These are phyloP conservation scores for Drosophila ustulata DNA, from an alignment of 2,888 invertebrate genomes.

Conservation along the genomic window DNA sequence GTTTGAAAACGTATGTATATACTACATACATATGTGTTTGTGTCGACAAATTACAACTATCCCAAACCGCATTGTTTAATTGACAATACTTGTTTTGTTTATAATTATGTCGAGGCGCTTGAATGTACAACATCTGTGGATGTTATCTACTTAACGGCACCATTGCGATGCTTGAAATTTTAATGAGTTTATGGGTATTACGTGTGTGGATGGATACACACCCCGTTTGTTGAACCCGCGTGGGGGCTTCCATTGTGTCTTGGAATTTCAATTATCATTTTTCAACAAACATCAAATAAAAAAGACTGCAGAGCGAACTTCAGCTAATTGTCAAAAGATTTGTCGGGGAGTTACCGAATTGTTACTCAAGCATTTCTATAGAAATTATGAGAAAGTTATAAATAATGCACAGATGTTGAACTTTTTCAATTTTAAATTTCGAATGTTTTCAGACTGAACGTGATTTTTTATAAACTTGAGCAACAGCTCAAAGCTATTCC, in stretches of 20 bases:
- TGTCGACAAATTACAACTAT: neutral
- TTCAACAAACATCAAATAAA: neutral
- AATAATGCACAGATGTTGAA: neutral
- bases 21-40: neutral
- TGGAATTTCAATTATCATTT: constrained; percentile 37
- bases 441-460: neutral
- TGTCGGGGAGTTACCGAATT: constrained; percentile 2
- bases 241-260: constrained; percentile 13
- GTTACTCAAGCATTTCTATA: neutral
- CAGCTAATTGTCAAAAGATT: constrained; percentile 5
- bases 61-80: constrained; percentile 11
- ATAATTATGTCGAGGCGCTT: constrained; percentile 4
- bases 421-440: neutral
- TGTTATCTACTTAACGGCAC: constrained; percentile 20
- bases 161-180: constrained; percentile 16
- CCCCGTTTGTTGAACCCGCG: constrained; percentile 58
- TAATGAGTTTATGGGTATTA: constrained; percentile 37
- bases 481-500: neutral
- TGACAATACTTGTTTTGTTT: constrained; percentile 16
- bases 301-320: constrained; percentile 5
- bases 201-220: constrained; percentile 37
- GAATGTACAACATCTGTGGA: constrained; percentile 9
- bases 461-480: neutral
- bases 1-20: neutral
- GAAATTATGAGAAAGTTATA: neutral